A percentile compares a stretch with the other conserved stretches of the same genome.
Evolutionary conservation across 2,888 invertebrate species (phyloP).

Genomic region (Mythimna pallens): DNA sequence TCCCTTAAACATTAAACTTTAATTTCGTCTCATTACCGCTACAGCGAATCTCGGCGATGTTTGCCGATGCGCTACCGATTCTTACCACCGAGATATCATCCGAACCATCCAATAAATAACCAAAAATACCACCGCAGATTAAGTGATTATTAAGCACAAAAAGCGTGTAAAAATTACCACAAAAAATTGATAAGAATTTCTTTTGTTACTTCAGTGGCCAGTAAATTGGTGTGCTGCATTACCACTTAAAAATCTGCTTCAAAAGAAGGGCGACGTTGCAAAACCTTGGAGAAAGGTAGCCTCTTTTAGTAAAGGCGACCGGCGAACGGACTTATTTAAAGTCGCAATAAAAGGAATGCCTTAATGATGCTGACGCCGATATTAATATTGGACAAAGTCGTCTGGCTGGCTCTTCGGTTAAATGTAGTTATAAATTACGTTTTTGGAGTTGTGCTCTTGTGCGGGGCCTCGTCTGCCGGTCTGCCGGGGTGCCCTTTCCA

Average conservation of each 20-base stretch:
- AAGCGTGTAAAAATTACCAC: constrained; percentile 75
- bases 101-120: constrained; percentile 74
- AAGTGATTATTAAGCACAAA: constrained; percentile 82
- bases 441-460: constrained; percentile 76
- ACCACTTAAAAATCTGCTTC: constrained; percentile 71
- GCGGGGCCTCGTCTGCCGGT: constrained; percentile 55
- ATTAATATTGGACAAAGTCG: constrained; percentile 87
- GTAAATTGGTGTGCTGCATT: constrained; percentile 76
- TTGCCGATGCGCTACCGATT: constrained; percentile 74
- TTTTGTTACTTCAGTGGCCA: constrained; percentile 76
- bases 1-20: constrained; percentile 71
- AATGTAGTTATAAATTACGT: constrained; percentile 89
- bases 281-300: constrained; percentile 89
- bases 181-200: constrained; percentile 80
- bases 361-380: constrained; percentile 89
- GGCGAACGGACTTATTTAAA: constrained; percentile 87
- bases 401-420: constrained; percentile 79
- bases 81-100: constrained; percentile 62
- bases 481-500: constrained; percentile 59
- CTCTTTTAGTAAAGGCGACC: constrained; percentile 85
- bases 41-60: constrained; percentile 67
- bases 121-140: constrained; percentile 76
- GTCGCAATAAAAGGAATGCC: constrained; percentile 90
- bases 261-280: constrained; percentile 86
- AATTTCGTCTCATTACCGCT: constrained; percentile 75